phyloP scores from a whole-genome alignment of 2,797 vertebrate species.

The Okamejei kenojei region DNA sequence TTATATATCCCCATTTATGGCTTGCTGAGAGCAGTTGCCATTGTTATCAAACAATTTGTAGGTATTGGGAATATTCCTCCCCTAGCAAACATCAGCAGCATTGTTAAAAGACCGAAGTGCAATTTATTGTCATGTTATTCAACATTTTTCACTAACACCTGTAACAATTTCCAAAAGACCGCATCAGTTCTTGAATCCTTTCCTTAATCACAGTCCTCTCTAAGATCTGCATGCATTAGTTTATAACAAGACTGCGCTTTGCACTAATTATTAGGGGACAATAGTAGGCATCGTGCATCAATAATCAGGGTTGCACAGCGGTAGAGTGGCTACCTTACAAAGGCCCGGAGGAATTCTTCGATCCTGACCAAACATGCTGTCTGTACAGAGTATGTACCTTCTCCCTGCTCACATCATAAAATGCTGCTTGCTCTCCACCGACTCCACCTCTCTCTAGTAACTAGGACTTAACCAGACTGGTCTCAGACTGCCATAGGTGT shows the following conservation, averaged over 20 bases:
- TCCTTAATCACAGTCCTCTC: not conserved
- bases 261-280: not conserved
- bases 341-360: too few relatives aligned
- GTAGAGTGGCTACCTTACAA: too few relatives aligned
- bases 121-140: not conserved
- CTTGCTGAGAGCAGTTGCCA: not conserved
- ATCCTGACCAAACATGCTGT: too few relatives aligned
- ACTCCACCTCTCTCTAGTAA: too few relatives aligned
- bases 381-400: too few relatives aligned
- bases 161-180: not conserved
- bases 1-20: not conserved
- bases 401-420: too few relatives aligned
- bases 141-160: not conserved
- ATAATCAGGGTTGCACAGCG: not conserved
- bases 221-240: not conserved
- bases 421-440: too few relatives aligned
- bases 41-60: not conserved
- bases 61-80: not conserved
- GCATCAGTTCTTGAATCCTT: not conserved
- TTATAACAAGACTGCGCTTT: not conserved
- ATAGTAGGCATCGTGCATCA: not conserved
- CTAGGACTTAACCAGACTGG: too few relatives aligned
- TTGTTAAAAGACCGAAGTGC: not conserved
- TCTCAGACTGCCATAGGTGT: too few relatives aligned
- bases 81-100: too few relatives aligned